Base-by-base conservation (phyloP, 2,113 vertebrate genomes). In the Aphyosemion australe region DNA sequence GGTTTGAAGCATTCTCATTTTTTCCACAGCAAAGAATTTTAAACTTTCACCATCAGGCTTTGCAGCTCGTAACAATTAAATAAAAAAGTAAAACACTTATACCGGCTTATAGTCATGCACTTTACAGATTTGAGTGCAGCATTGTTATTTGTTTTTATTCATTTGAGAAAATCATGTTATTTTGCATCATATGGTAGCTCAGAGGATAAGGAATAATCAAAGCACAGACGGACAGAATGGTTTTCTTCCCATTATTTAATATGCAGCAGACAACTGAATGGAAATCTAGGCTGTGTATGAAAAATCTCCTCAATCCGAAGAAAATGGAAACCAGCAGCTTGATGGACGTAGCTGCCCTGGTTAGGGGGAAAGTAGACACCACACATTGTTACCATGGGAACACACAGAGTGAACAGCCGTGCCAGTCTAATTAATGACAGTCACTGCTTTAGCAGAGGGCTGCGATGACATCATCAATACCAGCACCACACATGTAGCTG, bases 341-440 rank as follows among this genome's bases (percentile, higher is more conserved):
- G 65, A 84, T 74, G 75, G 82, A 80, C 68, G 56, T 72, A 50
- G 61, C 74, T 73, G 76, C 74, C 69, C 61, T 48, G 54, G 69
- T 45, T 72, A 21, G 73, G 71, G 46, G 58, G 73, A 68, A 72
- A 78, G 80, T 71, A 86, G 78, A 89, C 79, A 80, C 78, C 66
- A 74, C 76, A 77, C 78, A 84, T 73, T 72, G 90, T 92, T 88
- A 84, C 90, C 89, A 92, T 90, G 89, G 90, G 73, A 91, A 92
- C 89, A 92, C 89, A 79, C 78, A 69, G 82, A 84, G 68, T 37
- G 87, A 89, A 87, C 83, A 84, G 84, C 84, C 83, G 74, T 84
- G 79, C 74, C 83, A 73, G 78, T 87, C 77, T 87, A 88, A 90
- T 90, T 90, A 89, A 91, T 85, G 85, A 80, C 76, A 87, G 87